Conservation (phyloP, 2,888 invertebrate genomes). For the Drosophila mettleri region DNA sequence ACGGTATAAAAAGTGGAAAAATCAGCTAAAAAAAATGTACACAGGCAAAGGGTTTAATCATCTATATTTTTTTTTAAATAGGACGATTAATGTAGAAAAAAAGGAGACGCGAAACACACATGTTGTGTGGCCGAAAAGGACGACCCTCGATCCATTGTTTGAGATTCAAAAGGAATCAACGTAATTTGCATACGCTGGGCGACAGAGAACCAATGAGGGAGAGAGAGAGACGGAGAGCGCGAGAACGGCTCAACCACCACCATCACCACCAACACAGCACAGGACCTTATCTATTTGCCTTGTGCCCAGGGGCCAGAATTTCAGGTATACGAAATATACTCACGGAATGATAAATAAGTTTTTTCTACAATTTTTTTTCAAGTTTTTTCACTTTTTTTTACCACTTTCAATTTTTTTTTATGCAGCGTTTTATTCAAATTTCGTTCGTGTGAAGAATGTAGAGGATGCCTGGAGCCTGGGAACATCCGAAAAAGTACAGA, state of each 20-base stretch:
- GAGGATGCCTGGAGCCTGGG: slow-evolving; percentile 68
- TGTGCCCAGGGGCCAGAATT: slow-evolving; percentile 30
- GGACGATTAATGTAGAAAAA: slow-evolving; percentile 69
- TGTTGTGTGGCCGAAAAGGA: slow-evolving; percentile 72
- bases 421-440: slow-evolving; percentile 73
- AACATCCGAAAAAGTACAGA: slow-evolving; percentile 59
- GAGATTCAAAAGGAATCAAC: slow-evolving; percentile 74
- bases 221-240: slow-evolving; percentile 14
- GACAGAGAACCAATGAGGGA: slow-evolving; percentile 6
- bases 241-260: slow-evolving; percentile 56
- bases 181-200: slow-evolving; percentile 80
- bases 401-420: slow-evolving; percentile 79
- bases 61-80: slow-evolving; percentile 76
- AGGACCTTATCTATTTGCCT: slow-evolving; percentile 75
- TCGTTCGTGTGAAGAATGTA: slow-evolving; percentile 71
- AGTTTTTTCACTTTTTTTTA: slow-evolving; percentile 79
- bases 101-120: slow-evolving; percentile 70
- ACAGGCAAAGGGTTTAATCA: slow-evolving; percentile 78
- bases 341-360: slow-evolving; percentile 72
- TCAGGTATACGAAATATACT: slow-evolving; percentile 66
- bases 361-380: slow-evolving; percentile 69
- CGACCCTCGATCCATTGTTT: slow-evolving; percentile 72
- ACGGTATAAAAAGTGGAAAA: slow-evolving; percentile 72
- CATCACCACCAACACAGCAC: slow-evolving; percentile 44
- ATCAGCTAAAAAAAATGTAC: slow-evolving; percentile 65